These are phyloP conservation scores for Macropus fuliginosus DNA, from an alignment of 2,797 vertebrate species.

Conservation along the genomic window DNA sequence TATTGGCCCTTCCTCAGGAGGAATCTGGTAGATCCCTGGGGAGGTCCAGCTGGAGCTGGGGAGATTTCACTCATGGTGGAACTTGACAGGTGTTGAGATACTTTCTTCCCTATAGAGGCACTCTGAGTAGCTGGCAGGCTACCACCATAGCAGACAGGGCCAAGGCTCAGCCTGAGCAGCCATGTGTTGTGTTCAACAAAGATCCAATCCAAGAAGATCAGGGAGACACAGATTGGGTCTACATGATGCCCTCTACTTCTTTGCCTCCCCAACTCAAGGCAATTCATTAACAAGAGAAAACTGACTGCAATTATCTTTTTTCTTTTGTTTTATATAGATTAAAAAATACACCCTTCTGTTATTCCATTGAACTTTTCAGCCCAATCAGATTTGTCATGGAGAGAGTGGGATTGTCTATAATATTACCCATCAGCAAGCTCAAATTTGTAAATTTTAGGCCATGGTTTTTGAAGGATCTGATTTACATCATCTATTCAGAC, in stretches of 20 bases:
- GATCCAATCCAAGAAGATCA: not conserved
- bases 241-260: not conserved
- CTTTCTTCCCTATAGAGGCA: not conserved
- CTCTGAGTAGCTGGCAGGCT: not conserved
- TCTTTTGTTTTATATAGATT: not conserved
- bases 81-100: conserved; percentile 20
- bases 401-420: not conserved
- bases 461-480: not conserved
- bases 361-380: not conserved
- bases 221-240: not conserved
- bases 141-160: not conserved
- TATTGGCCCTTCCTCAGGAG: conserved; percentile 15
- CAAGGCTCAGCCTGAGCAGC: not conserved
- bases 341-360: not conserved
- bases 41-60: not conserved
- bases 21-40: not conserved
- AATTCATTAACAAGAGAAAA: not conserved
- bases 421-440: not conserved
- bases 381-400: not conserved
- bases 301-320: not conserved
- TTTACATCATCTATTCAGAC: not conserved
- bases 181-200: not conserved
- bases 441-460: not conserved
- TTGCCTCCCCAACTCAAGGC: not conserved
- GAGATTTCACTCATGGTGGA: conserved; percentile 12